These are phyloP conservation scores for Oryzias sinensis DNA, from an alignment of 2,797 vertebrate genomes.

Conservation along the genomic window DNA sequence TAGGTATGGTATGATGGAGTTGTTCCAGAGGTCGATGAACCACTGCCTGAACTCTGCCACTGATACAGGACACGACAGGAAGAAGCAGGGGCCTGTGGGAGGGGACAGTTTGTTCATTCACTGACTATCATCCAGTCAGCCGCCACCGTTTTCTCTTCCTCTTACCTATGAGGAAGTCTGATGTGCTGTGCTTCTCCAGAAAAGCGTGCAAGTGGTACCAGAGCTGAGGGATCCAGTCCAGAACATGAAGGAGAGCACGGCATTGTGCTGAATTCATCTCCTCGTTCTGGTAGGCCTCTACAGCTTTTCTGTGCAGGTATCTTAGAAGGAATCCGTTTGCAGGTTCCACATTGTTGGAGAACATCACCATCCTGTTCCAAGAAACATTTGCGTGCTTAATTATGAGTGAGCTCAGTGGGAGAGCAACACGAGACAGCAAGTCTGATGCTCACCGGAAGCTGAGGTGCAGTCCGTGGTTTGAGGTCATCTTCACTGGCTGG, in stretches of 20 bases:
- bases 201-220: constrained; percentile 98
- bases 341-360: constrained; percentile 96
- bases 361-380: constrained; percentile 88
- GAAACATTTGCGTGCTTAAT: no score
- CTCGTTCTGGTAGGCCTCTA: constrained; percentile 81
- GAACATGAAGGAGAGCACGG: constrained; percentile 84
- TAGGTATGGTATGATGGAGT: constrained; percentile 96
- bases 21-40: constrained; percentile 98
- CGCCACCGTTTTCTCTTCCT: not conserved
- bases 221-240: constrained; percentile 96
- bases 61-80: constrained; percentile 93
- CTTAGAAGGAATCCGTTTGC: constrained; percentile 93
- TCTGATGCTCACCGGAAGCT: constrained; percentile 87
- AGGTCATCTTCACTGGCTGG: constrained; percentile 93
- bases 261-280: constrained; percentile 74
- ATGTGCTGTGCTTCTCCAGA: constrained; percentile 96
- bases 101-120: not conserved
- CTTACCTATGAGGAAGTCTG: constrained; percentile 96
- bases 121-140: not conserved
- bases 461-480: constrained; percentile 94
- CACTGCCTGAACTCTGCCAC: constrained; percentile 92
- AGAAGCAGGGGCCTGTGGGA: constrained; percentile 91
- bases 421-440: not conserved
- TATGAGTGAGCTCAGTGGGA: no score
- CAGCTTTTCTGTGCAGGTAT: constrained; percentile 91